Conservation (phyloP, 2,797 vertebrate genomes). For the Gephyroberyx darwinii region DNA sequence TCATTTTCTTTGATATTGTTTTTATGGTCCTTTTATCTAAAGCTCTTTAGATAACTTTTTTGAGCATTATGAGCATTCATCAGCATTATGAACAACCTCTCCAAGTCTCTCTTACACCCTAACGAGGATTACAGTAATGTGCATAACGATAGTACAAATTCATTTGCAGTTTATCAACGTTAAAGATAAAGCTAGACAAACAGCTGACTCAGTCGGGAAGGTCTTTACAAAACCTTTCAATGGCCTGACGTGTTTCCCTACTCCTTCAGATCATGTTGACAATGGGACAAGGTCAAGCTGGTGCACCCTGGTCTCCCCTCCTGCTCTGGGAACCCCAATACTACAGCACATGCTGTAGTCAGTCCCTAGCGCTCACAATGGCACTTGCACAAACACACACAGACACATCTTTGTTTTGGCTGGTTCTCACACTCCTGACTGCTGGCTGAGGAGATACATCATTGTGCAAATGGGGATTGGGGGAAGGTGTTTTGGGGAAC, state of each 20-base stretch:
- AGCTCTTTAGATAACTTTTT: background rate
- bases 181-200: slow-evolving; percentile 32
- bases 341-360: slow-evolving; percentile 61
- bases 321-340: slow-evolving; percentile 61
- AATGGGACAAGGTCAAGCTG: slow-evolving; percentile 63
- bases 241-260: slow-evolving; percentile 37
- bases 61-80: background rate
- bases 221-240: slow-evolving; percentile 39
- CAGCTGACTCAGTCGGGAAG: slow-evolving; percentile 46
- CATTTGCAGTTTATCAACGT: background rate
- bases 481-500: slow-evolving; percentile 28
- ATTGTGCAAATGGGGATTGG: slow-evolving; percentile 53
- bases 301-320: slow-evolving; percentile 52
- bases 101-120: background rate
- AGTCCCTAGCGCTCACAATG: slow-evolving; percentile 57
- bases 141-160: background rate
- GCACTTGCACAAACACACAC: slow-evolving; percentile 52
- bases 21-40: background rate
- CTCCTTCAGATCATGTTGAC: slow-evolving; percentile 44
- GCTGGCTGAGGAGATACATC: slow-evolving; percentile 56
- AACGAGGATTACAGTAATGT: background rate
- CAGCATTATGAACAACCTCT: background rate
- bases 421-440: slow-evolving; percentile 69
- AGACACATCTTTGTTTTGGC: slow-evolving; percentile 73
- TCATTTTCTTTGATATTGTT: background rate